Evolutionary conservation across 2,797 vertebrate genomes (phyloP), one percentile per base, ranked within the genome.

Genomic region (Epinephelus coioides): DNA sequence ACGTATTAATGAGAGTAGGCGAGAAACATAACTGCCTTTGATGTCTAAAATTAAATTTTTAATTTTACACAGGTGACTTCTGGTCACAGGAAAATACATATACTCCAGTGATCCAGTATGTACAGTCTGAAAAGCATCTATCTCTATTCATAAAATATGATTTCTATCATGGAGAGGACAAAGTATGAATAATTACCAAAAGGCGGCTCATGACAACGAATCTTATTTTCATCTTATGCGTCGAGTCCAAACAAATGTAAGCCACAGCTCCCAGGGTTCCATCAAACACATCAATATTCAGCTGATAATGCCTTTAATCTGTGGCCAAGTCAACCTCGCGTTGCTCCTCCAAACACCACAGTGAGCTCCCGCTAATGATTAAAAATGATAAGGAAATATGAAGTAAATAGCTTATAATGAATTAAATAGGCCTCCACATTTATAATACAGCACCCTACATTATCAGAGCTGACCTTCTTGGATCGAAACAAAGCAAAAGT

Each of bases 251-350:
- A 90, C 78, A 88, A 87, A 89, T 89, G 69, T 79, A 88, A 90
- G 83, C 79, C 72, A 19, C 71, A 73, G 76, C 83, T 92, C 81
- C 73, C 61, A 85, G 75, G 76, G 84, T 78, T 92, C 87, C 81
- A 70, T 86, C 86, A 89, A 90, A 89, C 89, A 82, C 85, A 92
- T 94, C 87, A 93, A 94, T 89, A 93, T 94, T 93, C 81, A 92
- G 56, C 70, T 78, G 81, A 87, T 85, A 67, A 82, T n/a, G 70
- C 77, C 86, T 95, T 90, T 95, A 87, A 92, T 94, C 85, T 81
- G 60, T 23, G 66, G 88, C 92, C 93, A 94, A 89, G 79, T 81
- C 66, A 85, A 78, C 69, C 72, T 78, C 17, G 46, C 51, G 40
- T 60, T 61, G 67, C 78, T 87, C 82, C 47, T 84, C 79, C 71